Percentiles rank a stretch among this genome's conserved stretches.
Evolutionary conservation across 2,888 invertebrate genomes (phyloP).

Genomic region (Pyrrhosoma nymphula): DNA sequence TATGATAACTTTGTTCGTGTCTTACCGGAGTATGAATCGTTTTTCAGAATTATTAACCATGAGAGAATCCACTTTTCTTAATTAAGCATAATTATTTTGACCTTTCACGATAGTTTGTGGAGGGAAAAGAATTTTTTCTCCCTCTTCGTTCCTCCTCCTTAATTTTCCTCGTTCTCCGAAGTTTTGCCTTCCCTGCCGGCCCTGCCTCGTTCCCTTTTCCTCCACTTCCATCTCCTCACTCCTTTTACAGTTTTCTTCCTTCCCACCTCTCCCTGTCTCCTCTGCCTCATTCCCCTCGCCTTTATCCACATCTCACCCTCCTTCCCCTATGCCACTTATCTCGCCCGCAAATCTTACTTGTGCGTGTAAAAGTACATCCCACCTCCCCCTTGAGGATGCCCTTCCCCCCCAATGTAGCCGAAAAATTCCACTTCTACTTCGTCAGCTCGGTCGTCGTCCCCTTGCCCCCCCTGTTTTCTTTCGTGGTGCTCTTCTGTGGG

Average conservation of each 20-base stretch:
- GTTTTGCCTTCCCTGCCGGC: conserved; percentile 5
- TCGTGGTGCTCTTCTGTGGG: neutral
- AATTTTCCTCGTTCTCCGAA: conserved; percentile 35
- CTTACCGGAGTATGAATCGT: conserved; percentile 66
- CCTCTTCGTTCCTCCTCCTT: neutral
- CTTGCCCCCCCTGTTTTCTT: neutral
- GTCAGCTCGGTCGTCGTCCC: neutral
- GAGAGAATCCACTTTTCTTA: conserved; percentile 67
- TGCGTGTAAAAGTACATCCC: conserved; percentile 35
- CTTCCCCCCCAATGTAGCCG: too few relatives aligned
- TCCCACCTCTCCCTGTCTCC: neutral
- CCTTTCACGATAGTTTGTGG: conserved; percentile 60
- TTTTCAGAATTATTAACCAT: conserved; percentile 64
- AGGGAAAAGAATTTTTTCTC: conserved; percentile 25
- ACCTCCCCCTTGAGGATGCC: neutral
- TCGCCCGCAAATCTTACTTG: conserved; percentile 54
- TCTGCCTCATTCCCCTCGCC: neutral
- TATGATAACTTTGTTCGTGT: conserved; percentile 67
- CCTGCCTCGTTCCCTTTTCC: neutral
- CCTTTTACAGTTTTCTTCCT: too few relatives aligned
- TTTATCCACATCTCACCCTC: neutral
- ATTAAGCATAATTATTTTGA: conserved; percentile 67
- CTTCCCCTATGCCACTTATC: conserved; percentile 7
- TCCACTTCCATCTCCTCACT: neutral
- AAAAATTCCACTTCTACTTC: neutral